Evolutionary conservation across 2,797 vertebrate species (phyloP).

Genomic region (Spondyliosoma cantharus): DNA sequence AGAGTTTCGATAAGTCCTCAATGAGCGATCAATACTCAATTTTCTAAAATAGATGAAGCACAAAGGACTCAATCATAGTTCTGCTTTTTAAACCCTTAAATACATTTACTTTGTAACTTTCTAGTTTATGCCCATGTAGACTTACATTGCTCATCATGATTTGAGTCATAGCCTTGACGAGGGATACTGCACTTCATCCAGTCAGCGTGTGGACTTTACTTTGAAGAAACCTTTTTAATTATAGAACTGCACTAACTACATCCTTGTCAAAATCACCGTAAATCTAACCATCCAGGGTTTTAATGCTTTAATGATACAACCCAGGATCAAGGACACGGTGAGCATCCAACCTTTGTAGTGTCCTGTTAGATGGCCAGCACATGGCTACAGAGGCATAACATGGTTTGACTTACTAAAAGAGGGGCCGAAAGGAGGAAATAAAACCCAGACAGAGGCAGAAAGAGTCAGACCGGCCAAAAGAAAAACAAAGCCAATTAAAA

Average conservation of each 20-base stretch:
- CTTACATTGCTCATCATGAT: neutral
- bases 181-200: neutral
- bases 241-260: neutral
- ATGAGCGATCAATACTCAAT: too few relatives aligned
- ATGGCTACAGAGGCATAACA: slow-evolving; percentile 31
- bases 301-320: slow-evolving; percentile 41
- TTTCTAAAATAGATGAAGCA: too few relatives aligned
- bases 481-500: slow-evolving; percentile 67
- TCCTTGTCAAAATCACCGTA: slow-evolving; percentile 5
- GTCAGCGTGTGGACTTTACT: neutral
- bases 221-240: slow-evolving; percentile 13
- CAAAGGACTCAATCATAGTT: too few relatives aligned
- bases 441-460: slow-evolving; percentile 36
- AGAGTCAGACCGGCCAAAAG: slow-evolving; percentile 35
- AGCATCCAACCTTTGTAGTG: slow-evolving; percentile 30
- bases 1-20: too few relatives aligned
- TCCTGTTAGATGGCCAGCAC: slow-evolving; percentile 33
- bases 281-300: slow-evolving; percentile 17
- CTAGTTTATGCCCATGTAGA: too few relatives aligned
- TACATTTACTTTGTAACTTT: too few relatives aligned
- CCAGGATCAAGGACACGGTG: slow-evolving; percentile 38
- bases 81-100: too few relatives aligned
- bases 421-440: neutral
- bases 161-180: neutral
- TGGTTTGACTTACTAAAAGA: slow-evolving; percentile 30